These are phyloP conservation scores for Geococcyx californianus DNA, from an alignment of 2,113 vertebrate genomes.

Conservation along the genomic window DNA sequence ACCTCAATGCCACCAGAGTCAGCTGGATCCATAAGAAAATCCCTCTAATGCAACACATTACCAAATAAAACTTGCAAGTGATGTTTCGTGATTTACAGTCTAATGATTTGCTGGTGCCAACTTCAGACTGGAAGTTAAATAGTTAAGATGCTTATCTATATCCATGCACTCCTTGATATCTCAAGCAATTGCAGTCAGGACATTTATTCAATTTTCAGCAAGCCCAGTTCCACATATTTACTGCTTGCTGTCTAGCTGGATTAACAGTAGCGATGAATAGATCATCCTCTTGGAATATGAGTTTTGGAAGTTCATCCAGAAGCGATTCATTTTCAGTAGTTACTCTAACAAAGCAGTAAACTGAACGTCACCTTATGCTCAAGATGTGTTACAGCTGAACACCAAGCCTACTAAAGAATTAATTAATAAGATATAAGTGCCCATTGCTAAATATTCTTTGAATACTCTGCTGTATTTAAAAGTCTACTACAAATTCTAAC, in stretches of 20 bases:
- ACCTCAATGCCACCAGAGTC: neutral
- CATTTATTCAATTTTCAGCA: neutral
- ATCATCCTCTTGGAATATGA: fast-evolving
- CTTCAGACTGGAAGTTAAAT: neutral
- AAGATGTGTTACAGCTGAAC: neutral
- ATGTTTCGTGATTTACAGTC: neutral
- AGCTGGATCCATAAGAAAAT: neutral
- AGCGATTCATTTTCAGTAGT: neutral
- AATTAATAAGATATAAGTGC: neutral
- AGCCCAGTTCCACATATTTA: neutral
- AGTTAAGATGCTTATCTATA: neutral
- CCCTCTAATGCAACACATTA: neutral
- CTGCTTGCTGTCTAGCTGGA: neutral
- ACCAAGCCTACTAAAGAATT: neutral
- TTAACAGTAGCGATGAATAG: neutral
- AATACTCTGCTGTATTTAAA: neutral
- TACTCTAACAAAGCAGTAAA: neutral
- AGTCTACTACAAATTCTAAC: neutral
- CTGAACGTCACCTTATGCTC: neutral
- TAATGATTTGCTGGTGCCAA: neutral
- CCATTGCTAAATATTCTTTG: neutral
- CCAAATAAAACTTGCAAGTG: neutral
- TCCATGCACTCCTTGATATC: neutral
- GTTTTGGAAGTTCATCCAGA: neutral
- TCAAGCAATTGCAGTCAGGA: fast-evolving